A percentile compares a stretch with the other conserved stretches of the same genome.
These are phyloP conservation scores for Aegithalos caudatus DNA, from an alignment of 2,113 vertebrate species.

Conservation along the genomic window DNA sequence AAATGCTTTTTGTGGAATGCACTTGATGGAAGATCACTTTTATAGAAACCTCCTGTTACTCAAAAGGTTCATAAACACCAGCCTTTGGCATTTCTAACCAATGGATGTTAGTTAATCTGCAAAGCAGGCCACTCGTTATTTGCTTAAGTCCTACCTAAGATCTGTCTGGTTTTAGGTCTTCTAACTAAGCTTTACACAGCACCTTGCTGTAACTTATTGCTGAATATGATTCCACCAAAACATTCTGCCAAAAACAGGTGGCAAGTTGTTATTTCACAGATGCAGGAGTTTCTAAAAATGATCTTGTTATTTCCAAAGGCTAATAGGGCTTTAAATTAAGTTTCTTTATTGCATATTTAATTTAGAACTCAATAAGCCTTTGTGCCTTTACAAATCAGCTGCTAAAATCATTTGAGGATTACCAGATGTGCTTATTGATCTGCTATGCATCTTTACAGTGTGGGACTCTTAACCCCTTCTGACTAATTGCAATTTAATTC, in stretches of 20 bases:
- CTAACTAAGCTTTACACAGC: not conserved
- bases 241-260: constrained; percentile 21
- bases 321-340: not conserved
- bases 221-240: not conserved
- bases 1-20: not conserved
- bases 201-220: not conserved
- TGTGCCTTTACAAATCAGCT: not conserved
- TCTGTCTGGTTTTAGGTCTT: not conserved
- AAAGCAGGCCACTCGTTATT: not conserved
- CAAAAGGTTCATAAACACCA: not conserved
- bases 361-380: constrained; percentile 9
- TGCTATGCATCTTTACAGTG: not conserved
- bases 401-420: not conserved
- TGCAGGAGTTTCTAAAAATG: constrained; percentile 28
- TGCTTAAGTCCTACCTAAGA: not conserved
- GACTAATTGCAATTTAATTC: not conserved
- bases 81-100: not conserved
- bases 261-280: constrained; percentile 34
- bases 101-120: not conserved
- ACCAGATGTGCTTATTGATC: not conserved
- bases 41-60: not conserved
- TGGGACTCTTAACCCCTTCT: not conserved
- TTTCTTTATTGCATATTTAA: constrained; percentile 1
- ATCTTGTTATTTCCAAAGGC: constrained; percentile 14
- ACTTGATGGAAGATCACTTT: not conserved